A percentile compares a stretch with the other conserved stretches of the same genome.
These are phyloP conservation scores for Lochmaea capreae DNA, from an alignment of 2,888 invertebrate genomes.

Conservation along the genomic window DNA sequence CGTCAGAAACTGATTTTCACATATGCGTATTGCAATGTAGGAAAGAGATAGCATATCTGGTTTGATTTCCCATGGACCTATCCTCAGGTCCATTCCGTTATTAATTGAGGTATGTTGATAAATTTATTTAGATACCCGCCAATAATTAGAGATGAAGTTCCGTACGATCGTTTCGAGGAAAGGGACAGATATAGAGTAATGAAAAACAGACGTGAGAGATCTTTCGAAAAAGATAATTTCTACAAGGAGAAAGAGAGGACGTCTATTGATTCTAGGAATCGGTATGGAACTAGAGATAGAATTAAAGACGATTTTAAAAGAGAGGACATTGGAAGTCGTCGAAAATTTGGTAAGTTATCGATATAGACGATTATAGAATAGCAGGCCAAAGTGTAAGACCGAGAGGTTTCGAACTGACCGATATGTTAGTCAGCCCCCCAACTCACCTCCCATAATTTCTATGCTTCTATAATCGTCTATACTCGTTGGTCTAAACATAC, in stretches of 20 bases:
- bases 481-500: too few relatives aligned
- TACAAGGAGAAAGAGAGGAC: constrained; percentile 4
- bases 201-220: constrained; percentile 15
- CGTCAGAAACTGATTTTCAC: too few relatives aligned
- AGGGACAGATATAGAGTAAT: constrained; percentile 21
- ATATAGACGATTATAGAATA: too few relatives aligned
- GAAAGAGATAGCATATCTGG: too few relatives aligned
- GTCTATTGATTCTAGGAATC: background rate
- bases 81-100: too few relatives aligned
- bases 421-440: too few relatives aligned
- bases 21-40: too few relatives aligned
- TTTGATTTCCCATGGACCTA: too few relatives aligned
- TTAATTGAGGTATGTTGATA: background rate
- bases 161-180: background rate
- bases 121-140: background rate
- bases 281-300: constrained; percentile 18
- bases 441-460: too few relatives aligned
- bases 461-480: too few relatives aligned
- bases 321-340: constrained; percentile 3
- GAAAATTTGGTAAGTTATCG: background rate
- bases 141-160: constrained; percentile 1
- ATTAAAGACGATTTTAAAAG: constrained; percentile 15
- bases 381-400: too few relatives aligned
- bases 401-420: too few relatives aligned
- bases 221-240: constrained; percentile 20